Base-by-base conservation (phyloP, 2,888 invertebrate genomes). In the Alcis repandata region DNA sequence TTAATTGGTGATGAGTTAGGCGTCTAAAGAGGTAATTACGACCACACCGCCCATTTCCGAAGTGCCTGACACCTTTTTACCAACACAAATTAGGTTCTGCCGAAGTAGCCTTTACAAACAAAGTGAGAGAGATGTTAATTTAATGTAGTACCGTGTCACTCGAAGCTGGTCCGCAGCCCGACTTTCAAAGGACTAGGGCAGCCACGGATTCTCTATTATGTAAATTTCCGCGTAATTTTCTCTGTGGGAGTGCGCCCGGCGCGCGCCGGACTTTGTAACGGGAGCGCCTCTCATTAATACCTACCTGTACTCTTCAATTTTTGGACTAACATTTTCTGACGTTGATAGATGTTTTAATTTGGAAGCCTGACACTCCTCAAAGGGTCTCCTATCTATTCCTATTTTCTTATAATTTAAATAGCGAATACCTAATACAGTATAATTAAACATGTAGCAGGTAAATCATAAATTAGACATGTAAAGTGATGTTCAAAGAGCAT, bases 131-230 rank as follows among this genome's bases (percentile, higher is more conserved):
- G 89, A 91, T 91, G 91, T 90, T 92, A 91, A 92, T 92, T 91
- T 90, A 90, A 91, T 92, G 90, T 90, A 81, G 85, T 86, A 80
- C 82, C 83, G 87, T 87, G 91, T 90, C 91, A 89, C 85, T 88
- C 82, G 88, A 87, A 83, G 83, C 89, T 85, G 82, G 82, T 85
- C 81, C 84, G 72, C 75, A 83, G 84, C 80, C 86, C 81, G 83
- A 86, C 86, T 90, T 90, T 91, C 91, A 91, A 92, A 92, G 91
- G 91, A 89, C 88, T 80, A 85, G 85, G 86, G 85, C 82, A 81
- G 88, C 90, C 91, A 91, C 91, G 89, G 91, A 89, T 90, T 92
- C 89, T 91, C 91, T 91, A 91, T 92, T 92, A 92, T 92, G 92
- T 90, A 92, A 92, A 92, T 92, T 92, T 88, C 81, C 85, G 80